Conservation (phyloP, 2,888 invertebrate species). For the Cheilosia impressa region DNA sequence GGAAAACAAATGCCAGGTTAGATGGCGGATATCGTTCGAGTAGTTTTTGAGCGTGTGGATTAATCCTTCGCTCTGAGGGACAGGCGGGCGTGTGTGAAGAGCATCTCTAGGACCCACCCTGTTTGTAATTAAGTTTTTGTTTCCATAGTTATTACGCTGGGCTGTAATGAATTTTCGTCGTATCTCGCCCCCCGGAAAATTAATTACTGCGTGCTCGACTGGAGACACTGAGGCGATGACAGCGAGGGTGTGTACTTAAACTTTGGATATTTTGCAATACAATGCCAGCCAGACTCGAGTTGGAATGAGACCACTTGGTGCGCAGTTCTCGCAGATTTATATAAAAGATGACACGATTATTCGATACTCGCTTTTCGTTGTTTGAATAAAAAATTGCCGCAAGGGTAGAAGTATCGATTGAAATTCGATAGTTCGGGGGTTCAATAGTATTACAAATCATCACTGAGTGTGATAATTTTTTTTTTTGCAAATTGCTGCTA, state of each 20-base stretch:
- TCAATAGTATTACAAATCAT: too few relatives aligned
- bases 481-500: too few relatives aligned
- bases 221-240: conserved; percentile 29
- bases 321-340: neutral
- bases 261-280: neutral
- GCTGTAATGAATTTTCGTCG: conserved; percentile 43
- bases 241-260: conserved; percentile 17
- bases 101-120: conserved; percentile 3
- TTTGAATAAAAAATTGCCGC: too few relatives aligned
- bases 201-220: conserved; percentile 38
- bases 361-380: too few relatives aligned
- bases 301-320: neutral
- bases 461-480: too few relatives aligned
- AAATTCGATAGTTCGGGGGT: too few relatives aligned
- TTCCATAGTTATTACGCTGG: conserved; percentile 11
- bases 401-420: too few relatives aligned
- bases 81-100: neutral
- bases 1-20: conserved; percentile 68
- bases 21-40: conserved; percentile 7
- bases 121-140: conserved; percentile 42
- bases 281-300: neutral
- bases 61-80: neutral
- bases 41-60: neutral
- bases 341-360: too few relatives aligned
- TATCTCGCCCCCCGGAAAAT: conserved; percentile 17